These are phyloP conservation scores for Osmerus eperlanus DNA, from an alignment of 2,113 vertebrate genomes.

Conservation along the genomic window DNA sequence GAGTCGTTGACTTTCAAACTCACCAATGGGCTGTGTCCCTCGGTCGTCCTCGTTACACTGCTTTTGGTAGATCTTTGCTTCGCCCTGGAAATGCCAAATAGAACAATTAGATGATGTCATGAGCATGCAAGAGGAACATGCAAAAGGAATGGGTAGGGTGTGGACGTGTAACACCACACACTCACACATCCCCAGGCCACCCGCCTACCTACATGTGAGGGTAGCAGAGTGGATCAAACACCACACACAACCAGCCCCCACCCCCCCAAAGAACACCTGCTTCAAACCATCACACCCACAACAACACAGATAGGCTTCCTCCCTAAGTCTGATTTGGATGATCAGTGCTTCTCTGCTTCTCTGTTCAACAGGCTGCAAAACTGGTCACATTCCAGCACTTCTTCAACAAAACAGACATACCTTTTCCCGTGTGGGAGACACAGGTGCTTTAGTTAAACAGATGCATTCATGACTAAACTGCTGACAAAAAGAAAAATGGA, in stretches of 20 bases:
- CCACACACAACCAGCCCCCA: background rate
- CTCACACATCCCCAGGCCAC: background rate
- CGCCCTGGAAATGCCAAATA: constrained; percentile 73
- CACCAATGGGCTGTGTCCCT: constrained; percentile 74
- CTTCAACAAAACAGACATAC: no score
- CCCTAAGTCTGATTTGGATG: no score
- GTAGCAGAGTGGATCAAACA: background rate
- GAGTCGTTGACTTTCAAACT: constrained; percentile 70
- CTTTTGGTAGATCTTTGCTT: constrained; percentile 66
- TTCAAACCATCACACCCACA: no score
- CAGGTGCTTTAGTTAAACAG: constrained; percentile 16
- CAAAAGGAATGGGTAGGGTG: background rate
- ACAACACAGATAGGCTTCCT: no score
- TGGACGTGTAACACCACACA: background rate
- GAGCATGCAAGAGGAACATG: constrained; percentile 28
- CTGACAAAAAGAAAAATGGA: background rate
- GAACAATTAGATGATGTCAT: constrained; percentile 26
- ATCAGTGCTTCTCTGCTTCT: no score
- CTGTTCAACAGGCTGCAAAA: no score
- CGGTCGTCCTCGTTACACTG: constrained; percentile 67
- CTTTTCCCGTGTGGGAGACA: background rate
- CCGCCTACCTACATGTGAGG: constrained; percentile 25
- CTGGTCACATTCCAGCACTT: no score
- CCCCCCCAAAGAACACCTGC: background rate
- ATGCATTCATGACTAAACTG: background rate